Evolutionary conservation across 2,888 invertebrate species (phyloP), one percentile per base, ranked within the genome.

Genomic region (Omphaloscelis lunosa): DNA sequence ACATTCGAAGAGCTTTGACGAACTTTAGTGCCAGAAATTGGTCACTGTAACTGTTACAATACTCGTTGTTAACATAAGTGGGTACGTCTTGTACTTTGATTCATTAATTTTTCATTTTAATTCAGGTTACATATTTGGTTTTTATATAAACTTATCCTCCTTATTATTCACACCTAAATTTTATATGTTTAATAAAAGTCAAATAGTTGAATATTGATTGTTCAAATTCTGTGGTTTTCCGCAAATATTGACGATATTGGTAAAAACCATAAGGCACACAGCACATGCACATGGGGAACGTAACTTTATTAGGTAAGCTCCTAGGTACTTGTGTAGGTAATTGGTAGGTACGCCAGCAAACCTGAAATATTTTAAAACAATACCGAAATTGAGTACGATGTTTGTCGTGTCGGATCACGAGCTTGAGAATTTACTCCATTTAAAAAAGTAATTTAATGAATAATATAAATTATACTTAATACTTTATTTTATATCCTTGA

Each of bases 191-290:
- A n/a, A 15, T 15, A 58, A 27, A 58, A 15, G 15, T 7, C 15
- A 58, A 58, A 27, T 27, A 27, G 8, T 15, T 58, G 27, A 27
- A 27, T 27, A 58, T 27, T 15, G 27, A 15, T 58, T 58, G 17
- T 59, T 29, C 15, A 29, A 20, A 20, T 20, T 48, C n/a, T 39
- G 41, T 27, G 48, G 48, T 59, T 74, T 70, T 59, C 71, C 71
- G 34, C 29, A 34, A 74, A 23, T 29, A 34, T 8, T 59, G 58
- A 70, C 58, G 58, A 34, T 7, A 39, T 59, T 70, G 11, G 58
- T 59, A 48, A 70, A 67, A 48, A 48, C 70, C 34, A 27, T 48
- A 27, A 59, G 34, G 15, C n/a, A 59, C 11, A 39, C 15, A 15
- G 45, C n/a, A 34, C 34, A 2, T n/a, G n/a, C 29, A 70, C 6